Percentiles rank a stretch among this genome's conserved stretches.
Evolutionary conservation across 2,113 vertebrate species (phyloP).

Genomic region (Bufo gargarizans): DNA sequence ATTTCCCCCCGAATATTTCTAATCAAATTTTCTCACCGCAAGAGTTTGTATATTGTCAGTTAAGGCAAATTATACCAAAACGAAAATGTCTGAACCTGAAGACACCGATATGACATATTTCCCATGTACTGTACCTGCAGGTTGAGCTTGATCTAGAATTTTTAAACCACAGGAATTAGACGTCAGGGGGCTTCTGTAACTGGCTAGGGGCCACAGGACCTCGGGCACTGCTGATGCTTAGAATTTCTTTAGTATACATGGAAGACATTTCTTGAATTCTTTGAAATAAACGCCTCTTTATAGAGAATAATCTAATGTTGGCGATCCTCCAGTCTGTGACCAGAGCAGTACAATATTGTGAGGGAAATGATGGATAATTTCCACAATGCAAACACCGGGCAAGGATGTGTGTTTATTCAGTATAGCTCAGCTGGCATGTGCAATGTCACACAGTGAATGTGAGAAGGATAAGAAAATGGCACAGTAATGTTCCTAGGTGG

Average conservation of each 20-base stretch:
- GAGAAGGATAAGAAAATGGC: constrained; percentile 26
- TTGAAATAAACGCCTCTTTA: neutral
- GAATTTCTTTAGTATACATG: neutral
- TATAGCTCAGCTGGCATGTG: constrained; percentile 32
- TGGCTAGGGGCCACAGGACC: neutral
- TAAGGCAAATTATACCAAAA: no score
- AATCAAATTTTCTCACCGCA: neutral
- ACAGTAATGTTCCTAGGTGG: neutral
- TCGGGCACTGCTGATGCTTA: neutral
- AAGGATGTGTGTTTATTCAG: constrained; percentile 26
- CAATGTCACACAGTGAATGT: constrained; percentile 36
- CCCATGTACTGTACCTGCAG: no score
- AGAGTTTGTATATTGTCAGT: no score
- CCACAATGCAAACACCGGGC: constrained; percentile 23
- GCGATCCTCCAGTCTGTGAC: neutral
- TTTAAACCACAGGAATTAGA: neutral
- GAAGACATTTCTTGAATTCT: neutral
- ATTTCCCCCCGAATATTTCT: neutral
- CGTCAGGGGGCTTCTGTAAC: neutral
- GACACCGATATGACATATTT: no score
- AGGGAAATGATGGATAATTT: constrained; percentile 32
- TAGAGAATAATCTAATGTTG: neutral
- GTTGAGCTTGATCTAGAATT: neutral
- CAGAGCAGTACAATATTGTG: constrained; percentile 37
- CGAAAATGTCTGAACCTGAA: no score